Evolutionary conservation across 2,888 invertebrate species (phyloP), one percentile per base, ranked within the genome.

Genomic region (Spicauda simplicius): DNA sequence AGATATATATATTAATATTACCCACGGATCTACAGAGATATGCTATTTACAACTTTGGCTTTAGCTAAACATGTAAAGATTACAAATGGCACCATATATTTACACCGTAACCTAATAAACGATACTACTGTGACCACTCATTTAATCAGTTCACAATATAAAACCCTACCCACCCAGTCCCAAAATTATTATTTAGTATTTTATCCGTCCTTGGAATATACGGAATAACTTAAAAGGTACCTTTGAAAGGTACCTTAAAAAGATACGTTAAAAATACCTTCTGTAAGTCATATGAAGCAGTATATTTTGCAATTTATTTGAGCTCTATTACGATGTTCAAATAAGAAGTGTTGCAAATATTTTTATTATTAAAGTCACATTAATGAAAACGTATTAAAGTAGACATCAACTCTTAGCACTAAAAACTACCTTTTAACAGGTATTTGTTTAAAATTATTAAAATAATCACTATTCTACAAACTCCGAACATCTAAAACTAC

Each of bases 11-110:
- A 41, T 41, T 41, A 41, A 76, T 74, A 77, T 71, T 71, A 71
- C 63, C 68, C 52, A 71, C 71, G 70, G 52, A 60, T 60, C 52
- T 41, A 54, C 65, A 48, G 48, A 25, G 25, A 25, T 69, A 70
- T 69, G 74, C 77, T 85, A 86, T 84, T 80, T 88, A 91, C 88
- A 92, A 87, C 92, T 92, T 92, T 92, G 92, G 93, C 91, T 86
- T 91, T 86, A 83, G 85, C 88, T 90, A 85, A 74, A 78, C 72
- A 80, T 78, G 71, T 75, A 70, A 70, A 73, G 73, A 74, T 73
- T 80, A 79, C 74, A 78, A 75, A 78, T 77, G 79, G 74, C 78
- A 79, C 76, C 75, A 75, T 75, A 73, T 78, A 79, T 80, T 78
- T 80, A 80, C 80, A 80, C 67, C 66, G 57, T 73, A 73, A 69